Percentiles rank a stretch among this genome's conserved stretches.
These are phyloP conservation scores for Lutraria lutraria DNA, from an alignment of 2,888 invertebrate genomes.

Conservation along the genomic window DNA sequence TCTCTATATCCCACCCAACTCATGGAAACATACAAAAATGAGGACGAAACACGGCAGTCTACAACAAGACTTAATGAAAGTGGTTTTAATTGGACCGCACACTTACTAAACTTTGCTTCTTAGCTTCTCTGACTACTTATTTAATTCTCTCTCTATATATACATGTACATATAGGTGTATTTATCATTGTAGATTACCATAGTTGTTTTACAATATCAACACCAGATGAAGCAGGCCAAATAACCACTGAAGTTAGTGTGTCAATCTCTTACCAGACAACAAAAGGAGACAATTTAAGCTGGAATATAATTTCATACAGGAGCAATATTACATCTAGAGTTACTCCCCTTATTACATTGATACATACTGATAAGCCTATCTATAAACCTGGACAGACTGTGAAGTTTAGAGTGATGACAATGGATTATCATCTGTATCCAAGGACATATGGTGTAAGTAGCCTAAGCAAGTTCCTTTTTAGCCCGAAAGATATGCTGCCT, in stretches of 20 bases:
- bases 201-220: neutral
- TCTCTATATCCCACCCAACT: no score
- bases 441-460: slow-evolving; percentile 62
- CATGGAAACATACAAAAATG: no score
- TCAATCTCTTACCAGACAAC: neutral
- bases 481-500: no score
- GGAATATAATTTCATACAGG: neutral
- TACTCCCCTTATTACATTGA: slow-evolving; percentile 72
- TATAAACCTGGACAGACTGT: slow-evolving; percentile 83
- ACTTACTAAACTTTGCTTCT: no score
- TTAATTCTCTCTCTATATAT: no score
- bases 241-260: slow-evolving; percentile 43
- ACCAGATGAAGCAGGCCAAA: neutral
- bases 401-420: slow-evolving; percentile 78
- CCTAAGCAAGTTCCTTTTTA: no score
- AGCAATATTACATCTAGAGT: neutral
- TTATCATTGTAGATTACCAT: slow-evolving; percentile 60
- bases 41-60: no score
- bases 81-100: no score
- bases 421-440: slow-evolving; percentile 72
- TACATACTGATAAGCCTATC: slow-evolving; percentile 83
- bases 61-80: no score
- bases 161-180: no score
- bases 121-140: no score
- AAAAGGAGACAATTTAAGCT: neutral